Conservation (phyloP, 2,113 vertebrate species). For the Nyctibius bracteatus region DNA sequence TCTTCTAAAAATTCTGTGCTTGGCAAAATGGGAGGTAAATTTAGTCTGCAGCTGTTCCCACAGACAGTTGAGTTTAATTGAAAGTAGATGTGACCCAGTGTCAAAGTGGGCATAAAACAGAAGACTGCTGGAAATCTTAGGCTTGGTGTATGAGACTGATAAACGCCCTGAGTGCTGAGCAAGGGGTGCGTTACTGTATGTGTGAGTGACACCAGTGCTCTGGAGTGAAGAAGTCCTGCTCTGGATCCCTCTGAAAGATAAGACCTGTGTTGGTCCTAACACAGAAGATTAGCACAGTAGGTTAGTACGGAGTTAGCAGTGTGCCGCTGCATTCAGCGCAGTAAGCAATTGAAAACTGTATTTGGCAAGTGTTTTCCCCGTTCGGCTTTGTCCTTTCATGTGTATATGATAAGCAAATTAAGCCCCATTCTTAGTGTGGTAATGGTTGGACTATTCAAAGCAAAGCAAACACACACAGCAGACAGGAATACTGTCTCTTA, state of each 20-base stretch:
- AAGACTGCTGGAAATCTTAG: not conserved
- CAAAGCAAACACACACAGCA: slow-evolving; percentile 6
- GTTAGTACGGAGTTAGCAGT: not conserved
- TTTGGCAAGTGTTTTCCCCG: not conserved
- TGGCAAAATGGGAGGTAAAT: not conserved
- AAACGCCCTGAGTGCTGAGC: not conserved
- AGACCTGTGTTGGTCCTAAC: not conserved
- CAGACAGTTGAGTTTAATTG: not conserved
- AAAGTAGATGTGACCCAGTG: not conserved
- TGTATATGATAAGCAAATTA: slow-evolving; percentile 37
- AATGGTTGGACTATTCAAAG: not conserved
- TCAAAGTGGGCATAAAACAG: not conserved
- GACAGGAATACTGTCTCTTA: not conserved
- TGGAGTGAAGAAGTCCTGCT: not conserved
- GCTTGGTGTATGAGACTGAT: not conserved
- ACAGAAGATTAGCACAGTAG: too few relatives aligned
- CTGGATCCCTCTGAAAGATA: not conserved
- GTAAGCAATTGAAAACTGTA: not conserved
- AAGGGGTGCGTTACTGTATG: not conserved
- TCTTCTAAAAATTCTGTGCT: not conserved
- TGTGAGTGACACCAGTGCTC: not conserved
- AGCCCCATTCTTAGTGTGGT: not conserved
- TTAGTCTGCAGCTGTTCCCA: not conserved
- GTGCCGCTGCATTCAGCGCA: not conserved
- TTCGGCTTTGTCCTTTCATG: slow-evolving; percentile 13